Percentiles rank a stretch among this genome's conserved stretches.
These are phyloP conservation scores for Drosophila conformis DNA, from an alignment of 2,888 invertebrate genomes.

Conservation along the genomic window DNA sequence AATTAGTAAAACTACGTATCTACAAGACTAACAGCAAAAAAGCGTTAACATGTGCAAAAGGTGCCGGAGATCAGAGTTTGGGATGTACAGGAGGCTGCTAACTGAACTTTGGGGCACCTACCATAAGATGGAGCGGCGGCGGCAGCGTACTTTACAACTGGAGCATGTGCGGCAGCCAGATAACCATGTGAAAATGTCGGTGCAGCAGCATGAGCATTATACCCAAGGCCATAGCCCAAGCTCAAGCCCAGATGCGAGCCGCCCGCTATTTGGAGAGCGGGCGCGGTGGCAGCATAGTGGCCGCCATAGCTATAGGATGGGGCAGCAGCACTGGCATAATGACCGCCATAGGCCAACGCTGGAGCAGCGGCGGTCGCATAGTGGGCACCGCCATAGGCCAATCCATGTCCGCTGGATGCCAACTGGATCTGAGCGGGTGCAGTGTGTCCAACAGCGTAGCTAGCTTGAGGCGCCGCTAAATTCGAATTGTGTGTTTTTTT, in stretches of 20 bases:
- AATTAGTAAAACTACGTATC: constrained; percentile 41
- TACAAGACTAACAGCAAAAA: constrained; percentile 12
- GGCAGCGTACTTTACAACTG: constrained; percentile 74
- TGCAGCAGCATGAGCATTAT: constrained; percentile 48
- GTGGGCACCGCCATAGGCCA: constrained; percentile 61
- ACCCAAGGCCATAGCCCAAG: constrained; percentile 58
- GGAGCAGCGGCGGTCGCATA: constrained; percentile 58
- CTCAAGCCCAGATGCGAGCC: constrained; percentile 46
- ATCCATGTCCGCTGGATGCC: constrained; percentile 45
- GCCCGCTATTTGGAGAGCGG: constrained; percentile 49
- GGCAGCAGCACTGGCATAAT: constrained; percentile 38
- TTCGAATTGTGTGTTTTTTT: constrained; percentile 15
- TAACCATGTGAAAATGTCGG: constrained; percentile 67
- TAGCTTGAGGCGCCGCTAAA: constrained; percentile 63
- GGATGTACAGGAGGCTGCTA: background rate
- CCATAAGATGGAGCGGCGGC: constrained; percentile 82
- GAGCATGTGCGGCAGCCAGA: constrained; percentile 68
- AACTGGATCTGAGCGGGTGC: constrained; percentile 74
- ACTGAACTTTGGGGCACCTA: constrained; percentile 60
- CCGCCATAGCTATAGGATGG: constrained; percentile 20
- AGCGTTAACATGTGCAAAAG: constrained; percentile 31
- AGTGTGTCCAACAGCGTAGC: constrained; percentile 61
- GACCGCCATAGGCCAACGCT: constrained; percentile 53
- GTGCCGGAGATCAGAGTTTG: constrained; percentile 28
- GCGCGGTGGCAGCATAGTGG: constrained; percentile 50